phyloP scores from a whole-genome alignment of 2,888 invertebrate species.

The Hydrotaea diabolus region DNA sequence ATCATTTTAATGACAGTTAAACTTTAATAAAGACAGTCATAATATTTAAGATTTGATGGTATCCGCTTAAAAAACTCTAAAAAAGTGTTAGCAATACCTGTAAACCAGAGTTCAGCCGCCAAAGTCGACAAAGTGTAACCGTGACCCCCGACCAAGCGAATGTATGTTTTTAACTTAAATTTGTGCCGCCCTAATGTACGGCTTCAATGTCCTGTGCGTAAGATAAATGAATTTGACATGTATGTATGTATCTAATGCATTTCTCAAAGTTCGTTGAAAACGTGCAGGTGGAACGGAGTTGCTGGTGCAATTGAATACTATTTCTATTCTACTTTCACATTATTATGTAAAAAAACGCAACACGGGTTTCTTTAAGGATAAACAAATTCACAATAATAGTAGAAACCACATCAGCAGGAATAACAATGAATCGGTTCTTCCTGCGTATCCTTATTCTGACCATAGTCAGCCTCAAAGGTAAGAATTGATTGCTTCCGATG shows the following conservation, averaged over 20 bases:
- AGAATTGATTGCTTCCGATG: conserved; percentile 38
- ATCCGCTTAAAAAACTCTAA: too few relatives aligned
- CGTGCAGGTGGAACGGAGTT: conserved; percentile 70
- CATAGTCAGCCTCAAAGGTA: conserved; percentile 55
- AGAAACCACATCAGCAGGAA: background rate
- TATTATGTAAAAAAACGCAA: background rate
- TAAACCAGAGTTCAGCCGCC: too few relatives aligned
- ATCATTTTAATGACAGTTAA: too few relatives aligned
- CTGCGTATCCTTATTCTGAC: conserved; percentile 55
- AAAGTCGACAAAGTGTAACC: too few relatives aligned
- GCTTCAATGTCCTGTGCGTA: too few relatives aligned
- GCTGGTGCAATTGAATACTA: background rate
- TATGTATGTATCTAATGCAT: conserved; percentile 68
- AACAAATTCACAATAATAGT: background rate
- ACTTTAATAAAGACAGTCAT: too few relatives aligned
- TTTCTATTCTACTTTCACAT: background rate
- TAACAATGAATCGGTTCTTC: conserved; percentile 52
- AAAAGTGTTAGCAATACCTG: too few relatives aligned
- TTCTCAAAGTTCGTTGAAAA: conserved; percentile 73
- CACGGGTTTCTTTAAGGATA: background rate
- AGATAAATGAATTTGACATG: too few relatives aligned
- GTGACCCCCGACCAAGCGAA: too few relatives aligned
- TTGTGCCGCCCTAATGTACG: too few relatives aligned
- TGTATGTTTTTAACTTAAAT: too few relatives aligned
- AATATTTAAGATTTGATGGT: too few relatives aligned